These are phyloP conservation scores for Julus scanicus DNA, from an alignment of 2,888 invertebrate species.

Conservation along the genomic window DNA sequence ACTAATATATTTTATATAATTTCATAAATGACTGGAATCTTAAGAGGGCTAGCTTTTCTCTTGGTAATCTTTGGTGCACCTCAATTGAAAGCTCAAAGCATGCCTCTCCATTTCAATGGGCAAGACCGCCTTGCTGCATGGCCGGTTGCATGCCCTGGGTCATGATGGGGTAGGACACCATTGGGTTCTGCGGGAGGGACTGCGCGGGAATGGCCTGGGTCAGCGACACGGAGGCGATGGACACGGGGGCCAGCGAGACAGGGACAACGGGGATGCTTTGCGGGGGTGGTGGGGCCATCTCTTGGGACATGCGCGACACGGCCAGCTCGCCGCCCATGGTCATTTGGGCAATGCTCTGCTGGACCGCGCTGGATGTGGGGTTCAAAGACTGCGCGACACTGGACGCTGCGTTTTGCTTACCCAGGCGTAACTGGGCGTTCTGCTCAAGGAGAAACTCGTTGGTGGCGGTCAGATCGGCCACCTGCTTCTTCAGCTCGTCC, in stretches of 20 bases:
- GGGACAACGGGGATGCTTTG: slow-evolving; percentile 65
- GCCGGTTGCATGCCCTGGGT: slow-evolving; percentile 67
- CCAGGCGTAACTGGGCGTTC: slow-evolving; percentile 77
- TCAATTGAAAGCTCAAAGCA: too few species aligned
- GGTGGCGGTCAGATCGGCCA: slow-evolving; percentile 77
- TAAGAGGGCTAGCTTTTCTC: neutral
- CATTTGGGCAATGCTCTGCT: slow-evolving; percentile 68
- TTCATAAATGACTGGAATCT: neutral
- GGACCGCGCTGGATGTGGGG: slow-evolving; percentile 64
- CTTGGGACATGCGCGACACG: slow-evolving; percentile 48
- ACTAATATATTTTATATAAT: neutral
- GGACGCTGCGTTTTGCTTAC: slow-evolving; percentile 70
- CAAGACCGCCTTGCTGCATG: slow-evolving; percentile 57
- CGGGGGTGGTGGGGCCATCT: slow-evolving; percentile 62
- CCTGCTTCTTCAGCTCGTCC: slow-evolving; percentile 77
- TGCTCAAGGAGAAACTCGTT: slow-evolving; percentile 83
- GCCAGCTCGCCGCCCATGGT: slow-evolving; percentile 61
- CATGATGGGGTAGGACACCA: slow-evolving; percentile 77
- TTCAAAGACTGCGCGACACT: slow-evolving; percentile 70
- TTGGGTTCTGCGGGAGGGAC: slow-evolving; percentile 69
- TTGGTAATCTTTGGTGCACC: neutral
- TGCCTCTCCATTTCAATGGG: slow-evolving; percentile 49
- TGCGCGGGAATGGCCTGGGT: slow-evolving; percentile 62
- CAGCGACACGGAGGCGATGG: slow-evolving; percentile 61
- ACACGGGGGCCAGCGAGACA: slow-evolving; percentile 67